Percentiles rank a stretch among this genome's conserved stretches.
Conservation (phyloP, 1,140 invertebrate genomes). For the Drosophila teissieri region DNA sequence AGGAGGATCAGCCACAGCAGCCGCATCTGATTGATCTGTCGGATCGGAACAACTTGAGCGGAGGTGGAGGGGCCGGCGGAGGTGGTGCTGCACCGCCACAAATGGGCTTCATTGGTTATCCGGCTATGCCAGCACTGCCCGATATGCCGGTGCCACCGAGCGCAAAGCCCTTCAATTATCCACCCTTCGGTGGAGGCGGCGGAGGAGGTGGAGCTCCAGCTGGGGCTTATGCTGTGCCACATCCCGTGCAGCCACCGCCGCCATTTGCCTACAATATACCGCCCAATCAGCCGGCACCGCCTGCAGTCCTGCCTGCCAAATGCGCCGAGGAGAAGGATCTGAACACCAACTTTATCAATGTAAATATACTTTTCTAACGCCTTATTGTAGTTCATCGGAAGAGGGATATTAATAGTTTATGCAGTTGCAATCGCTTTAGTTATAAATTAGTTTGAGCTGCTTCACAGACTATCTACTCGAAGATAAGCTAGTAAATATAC, state of each 20-base stretch:
- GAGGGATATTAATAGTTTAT: constrained; percentile 2
- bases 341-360: constrained; percentile 87
- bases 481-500: background rate
- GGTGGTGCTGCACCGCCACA: constrained; percentile 86
- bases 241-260: constrained; percentile 82
- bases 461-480: background rate
- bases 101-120: constrained; percentile 91
- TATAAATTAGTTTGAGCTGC: background rate
- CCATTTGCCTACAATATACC: constrained; percentile 91
- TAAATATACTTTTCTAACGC: constrained; percentile 52
- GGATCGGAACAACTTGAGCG: constrained; percentile 87
- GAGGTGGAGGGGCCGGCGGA: constrained; percentile 85
- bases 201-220: constrained; percentile 21
- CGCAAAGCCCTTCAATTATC: constrained; percentile 83
- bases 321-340: constrained; percentile 85
- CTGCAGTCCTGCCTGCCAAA: constrained; percentile 72
- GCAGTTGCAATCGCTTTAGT: constrained; percentile 8
- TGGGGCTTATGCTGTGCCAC: constrained; percentile 23
- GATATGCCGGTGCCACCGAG: constrained; percentile 81
- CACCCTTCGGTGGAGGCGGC: constrained; percentile 55
- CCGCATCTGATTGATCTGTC: constrained; percentile 92
- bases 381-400: background rate
- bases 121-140: constrained; percentile 88
- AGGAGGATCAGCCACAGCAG: constrained; percentile 90
- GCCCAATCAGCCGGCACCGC: constrained; percentile 82